phyloP scores from a whole-genome alignment of 2,797 vertebrate species.

The Typhlichthys eigenmanni region DNA sequence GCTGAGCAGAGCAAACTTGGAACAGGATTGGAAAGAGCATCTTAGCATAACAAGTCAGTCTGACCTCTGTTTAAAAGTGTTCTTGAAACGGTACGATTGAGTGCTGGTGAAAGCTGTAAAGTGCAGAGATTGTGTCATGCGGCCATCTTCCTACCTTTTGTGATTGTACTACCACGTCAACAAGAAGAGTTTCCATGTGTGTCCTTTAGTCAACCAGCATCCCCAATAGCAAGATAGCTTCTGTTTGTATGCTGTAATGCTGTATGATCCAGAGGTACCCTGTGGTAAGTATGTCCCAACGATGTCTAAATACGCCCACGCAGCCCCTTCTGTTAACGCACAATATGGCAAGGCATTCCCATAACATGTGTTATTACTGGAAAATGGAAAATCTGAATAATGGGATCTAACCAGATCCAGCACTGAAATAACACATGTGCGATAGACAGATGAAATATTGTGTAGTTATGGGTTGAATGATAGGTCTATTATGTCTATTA shows the following conservation, averaged over 20 bases:
- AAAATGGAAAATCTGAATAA: conserved; percentile 1
- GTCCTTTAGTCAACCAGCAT: conserved; percentile 15
- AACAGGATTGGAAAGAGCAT: neutral
- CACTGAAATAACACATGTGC: neutral
- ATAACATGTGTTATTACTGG: conserved; percentile 25
- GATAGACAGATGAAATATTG: neutral
- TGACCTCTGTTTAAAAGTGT: neutral
- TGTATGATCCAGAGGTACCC: neutral
- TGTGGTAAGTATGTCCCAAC: conserved; percentile 17
- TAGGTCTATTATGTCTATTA: conserved; percentile 4
- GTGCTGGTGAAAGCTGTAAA: conserved; percentile 31
- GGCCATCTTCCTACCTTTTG: conserved; percentile 28
- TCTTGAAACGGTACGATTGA: conserved; percentile 18
- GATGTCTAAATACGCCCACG: neutral
- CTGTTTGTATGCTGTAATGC: neutral
- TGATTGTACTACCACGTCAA: conserved; percentile 50
- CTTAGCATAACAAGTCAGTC: neutral
- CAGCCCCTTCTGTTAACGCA: conserved; percentile 1
- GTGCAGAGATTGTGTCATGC: conserved; percentile 16
- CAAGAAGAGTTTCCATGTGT: conserved; percentile 58
- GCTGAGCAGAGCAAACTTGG: neutral
- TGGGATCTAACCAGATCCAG: neutral
- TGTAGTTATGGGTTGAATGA: neutral
- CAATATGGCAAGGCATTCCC: neutral
- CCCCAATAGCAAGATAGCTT: conserved; percentile 9